phyloP scores from a whole-genome alignment of 2,113 vertebrate species.

The Psettodes erumei region DNA sequence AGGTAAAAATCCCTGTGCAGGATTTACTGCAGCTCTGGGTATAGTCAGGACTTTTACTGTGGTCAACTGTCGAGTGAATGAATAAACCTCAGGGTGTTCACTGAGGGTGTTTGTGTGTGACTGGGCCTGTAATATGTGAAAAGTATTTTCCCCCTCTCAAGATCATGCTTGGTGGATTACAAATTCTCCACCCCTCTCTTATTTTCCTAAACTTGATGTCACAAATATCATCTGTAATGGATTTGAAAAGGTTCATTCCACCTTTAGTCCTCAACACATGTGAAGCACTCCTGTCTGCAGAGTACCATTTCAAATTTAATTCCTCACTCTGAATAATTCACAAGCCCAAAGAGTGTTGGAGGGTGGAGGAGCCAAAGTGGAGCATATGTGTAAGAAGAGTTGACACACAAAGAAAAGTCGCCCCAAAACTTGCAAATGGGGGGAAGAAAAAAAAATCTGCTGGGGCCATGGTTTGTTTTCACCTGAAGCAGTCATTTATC shows the following conservation, averaged over 20 bases:
- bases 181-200: slow-evolving; percentile 23
- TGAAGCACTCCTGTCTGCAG: slow-evolving; percentile 52
- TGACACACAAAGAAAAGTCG: slow-evolving; percentile 61
- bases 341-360: slow-evolving; percentile 58
- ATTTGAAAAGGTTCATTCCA: slow-evolving; percentile 56
- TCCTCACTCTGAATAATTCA: slow-evolving; percentile 74
- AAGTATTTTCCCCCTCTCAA: slow-evolving; percentile 41
- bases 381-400: slow-evolving; percentile 66
- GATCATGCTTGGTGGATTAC: slow-evolving; percentile 25
- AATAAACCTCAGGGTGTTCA: slow-evolving; percentile 35
- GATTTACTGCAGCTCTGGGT: slow-evolving; percentile 59
- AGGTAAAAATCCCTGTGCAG: slow-evolving; percentile 50
- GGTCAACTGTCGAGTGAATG: slow-evolving; percentile 43
- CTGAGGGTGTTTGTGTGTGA: neutral
- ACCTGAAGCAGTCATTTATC: slow-evolving; percentile 85
- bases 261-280: slow-evolving; percentile 63
- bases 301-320: slow-evolving; percentile 66
- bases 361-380: slow-evolving; percentile 50
- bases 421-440: slow-evolving; percentile 61
- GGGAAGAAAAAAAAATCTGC: slow-evolving; percentile 48
- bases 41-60: slow-evolving; percentile 66
- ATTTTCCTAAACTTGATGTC: slow-evolving; percentile 52
- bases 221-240: slow-evolving; percentile 43
- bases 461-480: slow-evolving; percentile 81
- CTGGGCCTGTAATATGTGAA: slow-evolving; percentile 29